Evolutionary conservation across 2,113 vertebrate genomes (phyloP).

Genomic region (Anarhynchus alexandrinus): DNA sequence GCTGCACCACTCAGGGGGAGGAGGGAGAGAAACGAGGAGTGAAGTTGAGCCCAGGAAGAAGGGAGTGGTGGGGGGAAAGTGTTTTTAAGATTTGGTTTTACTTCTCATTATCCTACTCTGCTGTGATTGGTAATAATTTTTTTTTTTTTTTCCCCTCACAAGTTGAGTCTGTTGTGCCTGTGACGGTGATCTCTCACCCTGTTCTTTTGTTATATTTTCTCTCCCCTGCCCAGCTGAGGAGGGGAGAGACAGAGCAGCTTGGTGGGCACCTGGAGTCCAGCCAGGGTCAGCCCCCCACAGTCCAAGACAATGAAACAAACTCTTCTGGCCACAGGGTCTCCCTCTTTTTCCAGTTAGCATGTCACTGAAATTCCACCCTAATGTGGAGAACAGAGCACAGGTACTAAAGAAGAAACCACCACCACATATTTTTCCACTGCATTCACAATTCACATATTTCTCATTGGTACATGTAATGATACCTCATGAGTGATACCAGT

Average conservation of each 20-base stretch:
- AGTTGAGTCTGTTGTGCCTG: not conserved
- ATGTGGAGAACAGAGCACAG: not conserved
- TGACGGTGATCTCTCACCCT: not conserved
- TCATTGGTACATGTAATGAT: not conserved
- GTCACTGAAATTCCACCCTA: fast-evolving
- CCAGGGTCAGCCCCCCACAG: not conserved
- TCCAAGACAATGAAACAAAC: not conserved
- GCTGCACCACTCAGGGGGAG: not conserved
- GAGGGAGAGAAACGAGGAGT: not conserved
- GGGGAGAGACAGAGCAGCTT: not conserved
- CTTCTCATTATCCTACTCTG: not conserved
- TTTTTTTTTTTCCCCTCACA: no score
- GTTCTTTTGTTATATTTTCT: not conserved
- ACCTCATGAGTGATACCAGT: not conserved
- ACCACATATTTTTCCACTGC: not conserved
- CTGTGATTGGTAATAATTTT: not conserved
- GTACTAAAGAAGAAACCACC: not conserved
- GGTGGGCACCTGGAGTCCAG: not conserved
- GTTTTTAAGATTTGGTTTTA: not conserved
- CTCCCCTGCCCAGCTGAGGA: not conserved
- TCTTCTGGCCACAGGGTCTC: not conserved
- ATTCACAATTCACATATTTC: not conserved
- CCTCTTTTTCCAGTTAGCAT: not conserved
- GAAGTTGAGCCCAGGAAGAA: not conserved
- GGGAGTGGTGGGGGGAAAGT: not conserved